Evolutionary conservation across 2,888 invertebrate genomes (phyloP), one percentile per base, ranked within the genome.

Genomic region (Chorisops tibialis): DNA sequence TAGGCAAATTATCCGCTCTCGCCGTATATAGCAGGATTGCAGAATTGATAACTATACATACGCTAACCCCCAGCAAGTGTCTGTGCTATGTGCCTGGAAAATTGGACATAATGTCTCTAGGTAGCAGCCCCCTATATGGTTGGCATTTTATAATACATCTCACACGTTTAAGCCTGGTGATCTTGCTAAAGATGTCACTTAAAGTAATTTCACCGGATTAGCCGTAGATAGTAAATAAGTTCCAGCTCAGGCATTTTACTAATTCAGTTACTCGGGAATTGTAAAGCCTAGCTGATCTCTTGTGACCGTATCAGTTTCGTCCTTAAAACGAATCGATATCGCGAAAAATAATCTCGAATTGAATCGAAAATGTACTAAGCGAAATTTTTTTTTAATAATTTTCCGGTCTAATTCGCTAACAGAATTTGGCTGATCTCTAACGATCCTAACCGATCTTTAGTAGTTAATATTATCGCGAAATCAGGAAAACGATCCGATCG

Each of bases 1-100:
- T 64, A 63, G 48, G 59, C 48, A 59, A 65, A 65, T 61, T 65
- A 14, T 21, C 21, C 19, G 11, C 12, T 30, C n/a, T n/a, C 30
- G 30, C 7, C 30, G 9, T 30, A 3, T 41, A 41, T 41, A n/a
- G n/a, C 41, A 41, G 5, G 5, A 41, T 41, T 5, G 16, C 3
- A 16, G 41, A 41, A 41, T 16, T 11, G 9, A 22, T 48, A 21
- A 48, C 22, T 21, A 9, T 22, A 48, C 19, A 48, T 12, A 19
- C 43, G 9, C 16, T 19, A 11, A 3, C 24, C 14, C 24, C n/a
- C 16, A 14, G 3, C 9, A 30, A 30, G 30, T 30, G 30, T 30
- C 30, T 2, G 30, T 9, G 9, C 30, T 30, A 30, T 30, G 30
- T 30, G 30, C 30, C 30, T 30, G 30, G 30, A 30, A n/a, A n/a